phyloP scores from a whole-genome alignment of 2,888 invertebrate species.

The Philaethria dido region DNA sequence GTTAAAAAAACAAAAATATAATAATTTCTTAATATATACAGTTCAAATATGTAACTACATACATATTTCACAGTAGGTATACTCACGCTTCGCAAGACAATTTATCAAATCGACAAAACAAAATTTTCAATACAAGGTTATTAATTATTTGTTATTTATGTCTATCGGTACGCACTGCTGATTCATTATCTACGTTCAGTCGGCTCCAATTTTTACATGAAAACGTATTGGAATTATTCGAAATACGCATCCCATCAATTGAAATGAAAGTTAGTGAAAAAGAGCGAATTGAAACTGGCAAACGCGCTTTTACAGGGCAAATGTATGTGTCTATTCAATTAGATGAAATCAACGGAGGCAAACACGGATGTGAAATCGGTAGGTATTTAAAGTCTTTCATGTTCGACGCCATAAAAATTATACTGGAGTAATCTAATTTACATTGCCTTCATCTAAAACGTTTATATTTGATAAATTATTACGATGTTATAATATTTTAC shows the following conservation, averaged over 20 bases:
- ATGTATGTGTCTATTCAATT: constrained; percentile 43
- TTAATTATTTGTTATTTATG: constrained; percentile 27
- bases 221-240: constrained; percentile 33
- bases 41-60: no score
- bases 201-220: constrained; percentile 40
- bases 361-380: constrained; percentile 33
- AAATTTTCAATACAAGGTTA: constrained; percentile 26
- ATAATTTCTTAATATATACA: background rate
- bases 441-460: background rate
- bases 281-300: constrained; percentile 44
- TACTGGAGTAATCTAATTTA: constrained; percentile 8
- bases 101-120: constrained; percentile 31
- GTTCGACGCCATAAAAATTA: constrained; percentile 1
- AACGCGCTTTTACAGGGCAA: constrained; percentile 40
- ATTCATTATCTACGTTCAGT: constrained; percentile 40
- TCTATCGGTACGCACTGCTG: constrained; percentile 38
- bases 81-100: constrained; percentile 15
- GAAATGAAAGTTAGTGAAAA: constrained; percentile 44
- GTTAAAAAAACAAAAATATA: background rate
- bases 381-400: constrained; percentile 1
- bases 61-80: background rate
- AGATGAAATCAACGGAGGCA: constrained; percentile 43
- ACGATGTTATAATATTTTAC: constrained; percentile 13
- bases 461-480: constrained; percentile 14
- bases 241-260: constrained; percentile 15